Conservation (phyloP, 2,888 invertebrate genomes). For the Baronia brevicornis region DNA sequence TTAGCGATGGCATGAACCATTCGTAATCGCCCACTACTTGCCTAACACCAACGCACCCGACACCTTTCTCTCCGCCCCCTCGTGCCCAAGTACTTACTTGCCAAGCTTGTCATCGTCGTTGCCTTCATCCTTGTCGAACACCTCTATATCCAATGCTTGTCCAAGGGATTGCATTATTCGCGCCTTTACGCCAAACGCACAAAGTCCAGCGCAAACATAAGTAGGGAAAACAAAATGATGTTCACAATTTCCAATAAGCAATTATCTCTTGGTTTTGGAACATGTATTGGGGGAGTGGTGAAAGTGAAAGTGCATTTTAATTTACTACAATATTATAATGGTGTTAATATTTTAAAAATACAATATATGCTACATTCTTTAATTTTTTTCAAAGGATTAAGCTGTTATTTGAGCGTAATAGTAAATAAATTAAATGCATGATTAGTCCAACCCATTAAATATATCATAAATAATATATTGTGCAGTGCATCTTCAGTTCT, state of each 20-base stretch:
- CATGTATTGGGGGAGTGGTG: too few relatives aligned
- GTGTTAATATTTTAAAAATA: too few relatives aligned
- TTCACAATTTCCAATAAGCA: slow-evolving; percentile 31
- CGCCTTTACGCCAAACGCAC: slow-evolving; percentile 63
- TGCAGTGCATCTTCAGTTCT: too few relatives aligned
- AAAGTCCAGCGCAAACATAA: slow-evolving; percentile 66
- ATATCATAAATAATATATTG: too few relatives aligned
- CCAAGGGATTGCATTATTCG: slow-evolving; percentile 79
- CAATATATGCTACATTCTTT: too few relatives aligned
- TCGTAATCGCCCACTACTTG: slow-evolving; percentile 15
- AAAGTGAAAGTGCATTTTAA: too few relatives aligned
- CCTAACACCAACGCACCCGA: slow-evolving; percentile 14
- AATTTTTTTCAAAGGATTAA: too few relatives aligned
- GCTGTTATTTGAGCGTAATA: too few relatives aligned
- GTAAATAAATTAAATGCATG: too few relatives aligned
- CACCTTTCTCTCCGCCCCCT: slow-evolving; percentile 3
- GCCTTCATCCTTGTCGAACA: slow-evolving; percentile 91
- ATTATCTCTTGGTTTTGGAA: slow-evolving; percentile 1
- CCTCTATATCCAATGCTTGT: slow-evolving; percentile 83
- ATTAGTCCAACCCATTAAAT: too few relatives aligned
- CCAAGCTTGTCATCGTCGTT: slow-evolving; percentile 91
- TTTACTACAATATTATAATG: too few relatives aligned
- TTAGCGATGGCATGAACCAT: background rate
- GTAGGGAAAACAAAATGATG: slow-evolving; percentile 65
- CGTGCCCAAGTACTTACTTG: slow-evolving; percentile 81